These are phyloP conservation scores for Pyrgilauda ruficollis DNA, from an alignment of 2,113 vertebrate genomes.

Conservation along the genomic window DNA sequence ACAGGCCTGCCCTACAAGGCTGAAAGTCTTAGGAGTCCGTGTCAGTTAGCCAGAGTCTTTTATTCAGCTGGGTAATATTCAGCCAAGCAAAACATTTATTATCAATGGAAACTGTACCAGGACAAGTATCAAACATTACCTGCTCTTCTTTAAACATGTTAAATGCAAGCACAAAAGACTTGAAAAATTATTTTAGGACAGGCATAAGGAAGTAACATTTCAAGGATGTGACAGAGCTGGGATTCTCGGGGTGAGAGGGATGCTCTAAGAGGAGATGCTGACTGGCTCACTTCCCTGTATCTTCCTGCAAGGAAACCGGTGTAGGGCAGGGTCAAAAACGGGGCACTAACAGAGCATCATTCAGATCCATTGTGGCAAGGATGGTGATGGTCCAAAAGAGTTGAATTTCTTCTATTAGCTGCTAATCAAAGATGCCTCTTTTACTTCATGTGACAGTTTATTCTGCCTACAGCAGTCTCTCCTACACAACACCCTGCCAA, in stretches of 20 bases:
- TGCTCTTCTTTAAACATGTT: neutral
- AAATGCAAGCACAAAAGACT: neutral
- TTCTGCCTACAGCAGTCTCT: neutral
- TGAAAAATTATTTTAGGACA: neutral
- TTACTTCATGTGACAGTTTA: neutral
- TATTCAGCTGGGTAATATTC: neutral
- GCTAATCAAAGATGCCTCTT: constrained; percentile 30
- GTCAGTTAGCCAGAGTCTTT: neutral
- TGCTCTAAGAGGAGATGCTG: neutral
- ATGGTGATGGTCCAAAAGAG: neutral
- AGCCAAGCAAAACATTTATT: neutral
- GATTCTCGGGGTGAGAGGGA: neutral
- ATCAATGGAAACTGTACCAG: rapidly evolving
- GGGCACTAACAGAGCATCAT: neutral
- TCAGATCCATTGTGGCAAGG: constrained; percentile 25
- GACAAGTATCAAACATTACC: neutral
- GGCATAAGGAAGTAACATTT: neutral
- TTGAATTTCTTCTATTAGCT: constrained; percentile 1
- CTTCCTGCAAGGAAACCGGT: neutral
- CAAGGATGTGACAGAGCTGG: neutral
- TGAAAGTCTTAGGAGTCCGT: neutral
- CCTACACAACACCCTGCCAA: neutral
- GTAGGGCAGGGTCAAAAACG: neutral
- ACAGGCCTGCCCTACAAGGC: neutral
- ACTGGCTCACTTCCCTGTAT: neutral